Conservation (phyloP, 1,140 invertebrate species). For the Oncopeltus fasciatus region DNA sequence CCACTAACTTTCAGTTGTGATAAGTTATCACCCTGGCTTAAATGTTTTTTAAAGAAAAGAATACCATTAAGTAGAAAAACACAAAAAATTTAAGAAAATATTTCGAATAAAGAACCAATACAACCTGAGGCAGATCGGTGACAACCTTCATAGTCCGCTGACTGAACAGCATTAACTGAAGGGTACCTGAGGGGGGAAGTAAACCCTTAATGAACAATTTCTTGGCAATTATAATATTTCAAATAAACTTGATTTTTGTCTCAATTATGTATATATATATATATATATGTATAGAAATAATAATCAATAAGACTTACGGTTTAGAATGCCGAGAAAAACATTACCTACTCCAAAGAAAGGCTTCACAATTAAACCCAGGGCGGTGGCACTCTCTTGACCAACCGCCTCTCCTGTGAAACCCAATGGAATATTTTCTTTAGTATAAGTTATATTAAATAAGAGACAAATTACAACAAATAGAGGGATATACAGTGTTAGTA, state of each 20-base stretch:
- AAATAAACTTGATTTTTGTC: no score
- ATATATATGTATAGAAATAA: neutral
- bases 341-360: conserved; percentile 1
- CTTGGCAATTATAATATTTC: no score
- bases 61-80: no score
- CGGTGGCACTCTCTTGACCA: conserved; percentile 15
- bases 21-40: no score
- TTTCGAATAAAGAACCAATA: neutral
- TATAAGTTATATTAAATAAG: neutral
- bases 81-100: no score
- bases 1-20: no score
- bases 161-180: neutral
- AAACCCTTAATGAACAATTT: no score
- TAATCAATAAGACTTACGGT: conserved; percentile 3
- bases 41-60: no score
- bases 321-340: neutral
- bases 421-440: conserved; percentile 15
- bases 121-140: no score
- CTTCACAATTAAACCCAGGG: neutral
- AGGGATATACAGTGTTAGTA: no score
- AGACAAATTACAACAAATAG: no score
- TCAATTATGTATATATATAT: neutral
- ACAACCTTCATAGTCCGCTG: no score
- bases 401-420: conserved; percentile 17
- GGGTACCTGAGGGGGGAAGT: neutral